Percentiles rank a stretch among this genome's conserved stretches.
Evolutionary conservation across 1,140 invertebrate species (phyloP).

Genomic region (Heliconius hermathena): DNA sequence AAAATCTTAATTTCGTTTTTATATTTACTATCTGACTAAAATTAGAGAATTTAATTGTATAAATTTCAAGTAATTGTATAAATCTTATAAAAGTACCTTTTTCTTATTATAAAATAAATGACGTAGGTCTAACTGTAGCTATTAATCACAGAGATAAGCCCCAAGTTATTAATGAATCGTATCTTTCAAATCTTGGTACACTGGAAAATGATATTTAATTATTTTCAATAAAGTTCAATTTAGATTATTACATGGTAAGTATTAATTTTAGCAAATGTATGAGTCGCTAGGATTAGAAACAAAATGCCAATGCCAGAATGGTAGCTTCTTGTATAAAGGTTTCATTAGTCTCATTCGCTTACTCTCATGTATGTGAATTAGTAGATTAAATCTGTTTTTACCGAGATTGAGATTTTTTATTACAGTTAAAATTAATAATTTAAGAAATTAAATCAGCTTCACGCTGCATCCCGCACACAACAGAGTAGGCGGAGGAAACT

Average conservation of each 20-base stretch:
- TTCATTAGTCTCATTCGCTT: neutral
- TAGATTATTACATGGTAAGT: neutral
- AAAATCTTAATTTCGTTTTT: too few species aligned
- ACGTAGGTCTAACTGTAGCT: slow-evolving; percentile 7
- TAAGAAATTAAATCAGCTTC: too few species aligned
- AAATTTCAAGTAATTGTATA: neutral
- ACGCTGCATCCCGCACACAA: too few species aligned
- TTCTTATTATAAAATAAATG: slow-evolving; percentile 9
- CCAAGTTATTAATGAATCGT: slow-evolving; percentile 13
- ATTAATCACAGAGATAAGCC: slow-evolving; percentile 5
- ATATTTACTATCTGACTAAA: too few species aligned
- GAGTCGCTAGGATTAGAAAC: slow-evolving; percentile 14
- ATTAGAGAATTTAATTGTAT: too few species aligned
- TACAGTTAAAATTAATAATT: too few species aligned
- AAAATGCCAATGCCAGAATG: neutral
- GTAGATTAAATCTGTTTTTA: neutral
- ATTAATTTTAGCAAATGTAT: slow-evolving; percentile 14
- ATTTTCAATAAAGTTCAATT: neutral
- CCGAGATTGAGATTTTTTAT: neutral
- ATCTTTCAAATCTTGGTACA: neutral
- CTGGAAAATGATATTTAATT: neutral
- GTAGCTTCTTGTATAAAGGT: slow-evolving; percentile 9
- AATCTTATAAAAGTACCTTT: neutral
- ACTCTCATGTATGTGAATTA: neutral
- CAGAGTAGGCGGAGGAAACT: too few species aligned